phyloP scores from a whole-genome alignment of 2,113 vertebrate species.

The Cygnus atratus region DNA sequence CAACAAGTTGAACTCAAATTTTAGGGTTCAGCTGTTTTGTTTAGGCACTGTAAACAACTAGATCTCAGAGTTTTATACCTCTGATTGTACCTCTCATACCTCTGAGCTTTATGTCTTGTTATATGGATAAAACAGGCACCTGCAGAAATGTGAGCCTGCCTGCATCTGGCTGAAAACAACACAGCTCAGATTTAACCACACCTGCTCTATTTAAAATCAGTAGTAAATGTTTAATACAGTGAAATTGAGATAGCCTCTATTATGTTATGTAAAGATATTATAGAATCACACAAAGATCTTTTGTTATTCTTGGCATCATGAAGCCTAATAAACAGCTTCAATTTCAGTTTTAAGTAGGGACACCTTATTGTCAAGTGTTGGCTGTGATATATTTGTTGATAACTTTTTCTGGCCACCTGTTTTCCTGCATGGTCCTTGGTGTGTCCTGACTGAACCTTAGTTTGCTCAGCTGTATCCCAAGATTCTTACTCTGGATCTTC shows the following conservation, averaged over 20 bases:
- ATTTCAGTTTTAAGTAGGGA: background rate
- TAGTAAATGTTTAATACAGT: fast-evolving
- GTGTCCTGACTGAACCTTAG: background rate
- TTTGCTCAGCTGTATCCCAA: background rate
- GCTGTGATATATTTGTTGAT: background rate
- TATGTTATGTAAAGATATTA: background rate
- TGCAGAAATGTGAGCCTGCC: background rate
- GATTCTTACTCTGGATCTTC: background rate
- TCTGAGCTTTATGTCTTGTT: background rate
- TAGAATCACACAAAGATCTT: background rate
- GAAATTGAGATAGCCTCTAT: background rate
- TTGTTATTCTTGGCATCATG: background rate
- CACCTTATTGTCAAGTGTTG: background rate
- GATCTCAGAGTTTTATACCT: background rate
- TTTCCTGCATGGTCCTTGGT: background rate
- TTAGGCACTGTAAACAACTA: background rate
- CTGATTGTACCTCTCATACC: background rate
- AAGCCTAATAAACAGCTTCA: background rate
- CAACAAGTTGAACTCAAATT: background rate
- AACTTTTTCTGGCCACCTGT: background rate
- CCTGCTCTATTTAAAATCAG: background rate
- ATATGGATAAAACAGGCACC: background rate
- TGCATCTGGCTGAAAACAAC: background rate
- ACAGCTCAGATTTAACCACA: background rate
- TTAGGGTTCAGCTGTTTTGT: background rate